Evolutionary conservation across 2,888 invertebrate genomes (phyloP), one percentile per base, ranked within the genome.

Genomic region (Nephrotoma appendiculata): DNA sequence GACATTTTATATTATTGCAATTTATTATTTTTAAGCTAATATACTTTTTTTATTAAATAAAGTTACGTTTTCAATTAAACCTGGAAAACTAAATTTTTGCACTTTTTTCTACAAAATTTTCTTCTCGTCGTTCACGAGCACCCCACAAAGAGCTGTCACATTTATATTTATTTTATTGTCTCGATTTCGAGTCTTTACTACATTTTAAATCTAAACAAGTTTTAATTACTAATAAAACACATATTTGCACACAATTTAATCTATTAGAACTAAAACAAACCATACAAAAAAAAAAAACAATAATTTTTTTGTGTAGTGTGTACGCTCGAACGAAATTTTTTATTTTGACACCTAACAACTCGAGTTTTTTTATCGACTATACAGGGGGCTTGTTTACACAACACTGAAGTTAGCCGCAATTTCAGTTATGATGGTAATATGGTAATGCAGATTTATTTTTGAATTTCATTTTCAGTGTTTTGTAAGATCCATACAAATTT

Each of bases 1-100:
- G 93, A 91, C 92, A 92, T 92, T 71, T 71, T 71, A 31, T 31
- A 31, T 44, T 71, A 71, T 71, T 71, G 71, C 71, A 15, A 15
- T 83, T 85, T 44, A 85, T 44, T 85, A 85, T 85, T 44, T 19
- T 19, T 45, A 15, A 44, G 9, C 71, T 71, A 71, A 71, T 31
- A 71, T 71, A 71, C 31, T 31, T n/a, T 52, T n/a, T 15, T 52
- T 52, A 52, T 52, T 15, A 52, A 31, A 71, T 3, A 71, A 71
- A 71, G 11, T 31, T 71, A 57, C 31, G 31, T 84, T n/a, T 84
- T 84, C 42, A 15, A 42, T 84, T 71, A 71, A 15, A 57, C 9
- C 9, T 3, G 71, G 31, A 71, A 71, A 71, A 71, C 71, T 71
- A 31, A 71, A 31, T 71, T 71, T 71, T 71, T 71, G 31, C 71